Base-by-base conservation (phyloP, 2,888 invertebrate genomes). In the Tenodera sinensis region DNA sequence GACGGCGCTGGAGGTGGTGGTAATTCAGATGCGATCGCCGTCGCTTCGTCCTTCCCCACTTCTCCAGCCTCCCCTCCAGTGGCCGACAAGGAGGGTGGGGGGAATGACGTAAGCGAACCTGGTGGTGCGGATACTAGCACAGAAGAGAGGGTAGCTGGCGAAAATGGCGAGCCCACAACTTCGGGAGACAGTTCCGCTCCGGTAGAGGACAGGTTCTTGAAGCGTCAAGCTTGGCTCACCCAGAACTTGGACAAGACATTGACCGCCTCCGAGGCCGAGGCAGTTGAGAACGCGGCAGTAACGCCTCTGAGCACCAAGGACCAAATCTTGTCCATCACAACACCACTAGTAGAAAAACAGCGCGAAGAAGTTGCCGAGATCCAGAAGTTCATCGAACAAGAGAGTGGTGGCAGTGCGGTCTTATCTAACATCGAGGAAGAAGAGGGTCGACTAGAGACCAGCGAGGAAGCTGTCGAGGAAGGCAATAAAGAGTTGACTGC, bases 1-100 rank as follows among this genome's bases (percentile, higher is more conserved):
- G 93, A 92, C 92, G 92, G 93, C 94, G 90, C 94, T 94, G 93
- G 93, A 92, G 93, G 92, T 92, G 92, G 93, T 94, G 90, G 94
- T 94, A 92, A 28, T 7, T 30, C 83, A 4, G 83, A 28, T 28
- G 28, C 8, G 83, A 71, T 71, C 54, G 20, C 54, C 54, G 54
- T 71, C 54, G 6, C 54, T 6, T 71, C 54, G 54, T 7, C 83
- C 83, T 20, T 25, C 54, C 25, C 54, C 54, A 12, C 81, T 15
- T 7, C 12, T 30, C 28, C 81, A 15, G 28, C 25, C 30, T 27
- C 85, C 47, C 42, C 47, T 27, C 47, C 47, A 25, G 14, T 20
- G 25, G 28, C 82, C 82, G 34, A 82, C 20, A 15, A 71, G 54
- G 20, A 71, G 54, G 20, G 54, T 20, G 25, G 54, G 54, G 54